Evolutionary conservation across 2,113 vertebrate species (phyloP).

Genomic region (Paraplagusia blochii): DNA sequence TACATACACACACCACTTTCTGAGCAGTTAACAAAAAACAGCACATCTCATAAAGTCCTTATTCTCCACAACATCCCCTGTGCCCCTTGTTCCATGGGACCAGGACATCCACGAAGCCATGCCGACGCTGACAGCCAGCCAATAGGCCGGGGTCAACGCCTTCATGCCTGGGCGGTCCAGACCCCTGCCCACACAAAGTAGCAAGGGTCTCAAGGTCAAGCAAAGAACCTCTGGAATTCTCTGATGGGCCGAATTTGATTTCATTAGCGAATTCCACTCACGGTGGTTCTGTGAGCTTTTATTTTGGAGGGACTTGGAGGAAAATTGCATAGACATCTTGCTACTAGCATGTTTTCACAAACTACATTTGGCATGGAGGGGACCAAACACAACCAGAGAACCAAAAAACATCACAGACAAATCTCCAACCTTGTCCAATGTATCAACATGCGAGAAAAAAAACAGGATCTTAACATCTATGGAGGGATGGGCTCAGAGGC

Average conservation of each 20-base stretch:
- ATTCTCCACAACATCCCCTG: conserved; percentile 55
- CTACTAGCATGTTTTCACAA: conserved; percentile 70
- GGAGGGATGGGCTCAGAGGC: conserved; percentile 17
- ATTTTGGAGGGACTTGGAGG: conserved; percentile 42
- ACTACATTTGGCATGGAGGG: conserved; percentile 70
- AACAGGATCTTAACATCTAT: conserved; percentile 20
- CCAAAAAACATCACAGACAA: conserved; percentile 51
- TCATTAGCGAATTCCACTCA: conserved; percentile 23
- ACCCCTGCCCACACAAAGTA: conserved; percentile 42
- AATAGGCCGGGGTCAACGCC: conserved; percentile 17
- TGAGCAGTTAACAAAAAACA: conserved; percentile 63
- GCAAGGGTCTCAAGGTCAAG: conserved; percentile 49
- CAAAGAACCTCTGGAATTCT: conserved; percentile 49
- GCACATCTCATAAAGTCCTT: conserved; percentile 54
- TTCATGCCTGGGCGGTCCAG: conserved; percentile 10
- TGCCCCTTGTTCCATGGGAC: conserved; percentile 42
- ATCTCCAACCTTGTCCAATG: conserved; percentile 49
- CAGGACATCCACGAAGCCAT: conserved; percentile 1
- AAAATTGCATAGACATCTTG: conserved; percentile 77
- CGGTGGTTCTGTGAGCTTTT: conserved; percentile 27
- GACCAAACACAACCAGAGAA: conserved; percentile 50
- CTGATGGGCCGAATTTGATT: conserved; percentile 45
- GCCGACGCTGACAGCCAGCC: conserved; percentile 14
- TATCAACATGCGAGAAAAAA: conserved; percentile 53
- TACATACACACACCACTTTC: conserved; percentile 44